Evolutionary conservation across 2,888 invertebrate species (phyloP), one percentile per base, ranked within the genome.

Genomic region (Amiota minor): DNA sequence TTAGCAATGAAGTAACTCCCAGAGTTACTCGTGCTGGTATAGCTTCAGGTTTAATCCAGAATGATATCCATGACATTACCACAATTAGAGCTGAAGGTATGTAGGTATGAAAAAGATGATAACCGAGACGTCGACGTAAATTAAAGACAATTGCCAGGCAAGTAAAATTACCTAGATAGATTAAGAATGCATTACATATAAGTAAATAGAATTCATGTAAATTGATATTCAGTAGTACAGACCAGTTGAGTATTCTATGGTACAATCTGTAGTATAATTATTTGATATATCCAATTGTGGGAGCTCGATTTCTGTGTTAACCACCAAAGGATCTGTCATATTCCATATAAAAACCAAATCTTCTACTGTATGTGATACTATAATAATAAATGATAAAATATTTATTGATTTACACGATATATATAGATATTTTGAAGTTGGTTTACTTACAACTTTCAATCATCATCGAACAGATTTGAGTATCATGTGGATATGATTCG

Each of bases 301-400:
- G 84, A 98, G 91, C 89, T 97, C 96, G 75, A 97, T 97, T 89
- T 96, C 94, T 86, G 95, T 95, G 86, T 96, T 96, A 45, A 97
- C 97, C 70, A 96, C 97, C 73, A 97, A 91, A 0, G 97, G 96
- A 71, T 96, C 95, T 67, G 95, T 95, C 49, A 95, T 95, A 89
- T 97, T 96, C 97, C 97, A 97, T 89, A 96, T 95, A 91, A 97
- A 97, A 80, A 97, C 93, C 92, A 98, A 93, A 91, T 97, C 97
- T 83, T 97, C 96, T 14, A 97, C 97, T 45, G 97, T 98, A 89
- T 97, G 97, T 0, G 97, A 97, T 86, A 97, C 97, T 97, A 20
- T 59, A 59, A 6, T 50, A 50, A n/a, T 0, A n/a, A 35, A 35
- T 6, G 6, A 16, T 18, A 59, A 59, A 20, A n/a, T n/a, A n/a